Conservation (phyloP, 2,797 vertebrate species). For the Tragopan temminckii region DNA sequence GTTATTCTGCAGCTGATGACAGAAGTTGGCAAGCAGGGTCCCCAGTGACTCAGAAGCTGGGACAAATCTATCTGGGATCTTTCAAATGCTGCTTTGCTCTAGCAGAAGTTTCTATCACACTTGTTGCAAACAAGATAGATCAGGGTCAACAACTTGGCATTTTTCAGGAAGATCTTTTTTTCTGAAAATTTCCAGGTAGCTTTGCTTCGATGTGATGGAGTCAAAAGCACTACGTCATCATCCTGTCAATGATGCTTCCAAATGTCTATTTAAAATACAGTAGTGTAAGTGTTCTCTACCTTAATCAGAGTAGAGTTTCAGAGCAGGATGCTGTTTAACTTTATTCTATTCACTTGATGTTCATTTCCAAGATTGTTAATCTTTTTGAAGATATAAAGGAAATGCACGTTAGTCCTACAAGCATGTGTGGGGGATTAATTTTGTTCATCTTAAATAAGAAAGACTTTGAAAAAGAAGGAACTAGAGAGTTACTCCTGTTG, state of each 20-base stretch:
- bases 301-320: constrained; percentile 22
- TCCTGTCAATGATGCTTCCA: constrained; percentile 15
- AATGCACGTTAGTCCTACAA: neutral
- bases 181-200: constrained; percentile 25
- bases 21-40: constrained; percentile 10
- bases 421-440: neutral
- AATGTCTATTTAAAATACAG: constrained; percentile 40
- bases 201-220: neutral
- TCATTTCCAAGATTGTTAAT: constrained; percentile 1
- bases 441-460: neutral
- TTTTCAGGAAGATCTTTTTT: constrained; percentile 27
- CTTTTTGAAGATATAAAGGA: constrained; percentile 30
- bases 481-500: neutral
- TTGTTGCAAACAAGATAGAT: constrained; percentile 2
- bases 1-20: constrained; percentile 29
- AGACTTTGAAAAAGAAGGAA: neutral
- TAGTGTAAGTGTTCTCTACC: constrained; percentile 4
- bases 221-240: constrained; percentile 43
- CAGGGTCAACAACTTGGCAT: constrained; percentile 22
- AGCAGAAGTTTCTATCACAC: neutral
- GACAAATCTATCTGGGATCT: neutral
- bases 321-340: constrained; percentile 28
- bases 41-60: neutral
- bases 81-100: constrained; percentile 3
- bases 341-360: neutral